Evolutionary conservation across 2,797 vertebrate species (phyloP).

Genomic region (Cynodonichthys magdalenae): DNA sequence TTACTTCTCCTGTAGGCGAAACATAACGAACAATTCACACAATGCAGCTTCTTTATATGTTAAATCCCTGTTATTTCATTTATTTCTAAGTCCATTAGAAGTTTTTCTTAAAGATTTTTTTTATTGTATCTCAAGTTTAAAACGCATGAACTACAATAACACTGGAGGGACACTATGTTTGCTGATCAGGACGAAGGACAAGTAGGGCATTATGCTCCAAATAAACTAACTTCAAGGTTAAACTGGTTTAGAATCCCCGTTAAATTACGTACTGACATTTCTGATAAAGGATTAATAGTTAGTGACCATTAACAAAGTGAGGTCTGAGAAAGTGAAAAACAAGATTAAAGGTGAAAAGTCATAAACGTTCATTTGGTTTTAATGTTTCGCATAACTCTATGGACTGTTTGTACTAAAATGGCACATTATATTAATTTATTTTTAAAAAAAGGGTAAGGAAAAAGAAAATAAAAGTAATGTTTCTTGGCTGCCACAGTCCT

Average conservation of each 20-base stretch:
- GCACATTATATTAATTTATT: constrained; percentile 1
- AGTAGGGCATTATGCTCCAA: neutral
- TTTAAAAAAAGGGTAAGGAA: neutral
- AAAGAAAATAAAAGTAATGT: neutral
- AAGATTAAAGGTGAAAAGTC: neutral
- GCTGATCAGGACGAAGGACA: neutral
- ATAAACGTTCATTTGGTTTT: neutral
- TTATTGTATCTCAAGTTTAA: neutral
- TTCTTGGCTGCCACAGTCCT: neutral
- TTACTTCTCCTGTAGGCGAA: neutral
- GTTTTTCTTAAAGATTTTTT: neutral
- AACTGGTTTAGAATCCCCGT: too few species aligned
- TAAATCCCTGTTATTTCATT: neutral
- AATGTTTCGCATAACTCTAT: neutral
- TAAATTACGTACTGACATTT: neutral
- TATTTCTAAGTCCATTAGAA: neutral
- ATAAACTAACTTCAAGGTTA: neutral
- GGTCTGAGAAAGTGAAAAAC: too few species aligned
- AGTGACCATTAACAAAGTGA: neutral
- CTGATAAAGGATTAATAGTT: too few species aligned
- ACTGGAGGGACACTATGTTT: neutral
- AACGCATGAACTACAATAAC: neutral
- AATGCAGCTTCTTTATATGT: neutral
- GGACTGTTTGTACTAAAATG: neutral
- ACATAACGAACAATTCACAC: neutral